phyloP scores from a whole-genome alignment of 2,888 invertebrate species.

The Diloba caeruleocephala region DNA sequence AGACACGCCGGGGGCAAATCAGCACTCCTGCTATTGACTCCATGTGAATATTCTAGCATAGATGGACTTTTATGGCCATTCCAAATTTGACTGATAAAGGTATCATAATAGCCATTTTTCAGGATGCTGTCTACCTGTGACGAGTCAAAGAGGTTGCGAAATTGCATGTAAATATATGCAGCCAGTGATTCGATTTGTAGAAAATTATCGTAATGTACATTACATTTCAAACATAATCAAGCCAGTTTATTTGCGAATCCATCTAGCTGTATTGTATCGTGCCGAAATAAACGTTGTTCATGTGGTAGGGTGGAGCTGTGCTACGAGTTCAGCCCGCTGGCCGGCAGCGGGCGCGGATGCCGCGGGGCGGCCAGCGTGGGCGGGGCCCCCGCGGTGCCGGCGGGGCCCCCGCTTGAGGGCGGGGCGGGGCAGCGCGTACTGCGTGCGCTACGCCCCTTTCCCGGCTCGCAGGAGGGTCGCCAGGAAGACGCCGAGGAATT shows the following conservation, averaged over 20 bases:
- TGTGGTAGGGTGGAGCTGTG: constrained; percentile 92
- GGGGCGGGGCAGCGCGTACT: constrained; percentile 95
- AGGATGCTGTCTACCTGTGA: too few relatives aligned
- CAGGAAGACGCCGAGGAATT: constrained; percentile 99
- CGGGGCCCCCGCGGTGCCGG: constrained; percentile 81
- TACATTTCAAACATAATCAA: too few relatives aligned
- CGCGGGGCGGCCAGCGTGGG: constrained; percentile 76
- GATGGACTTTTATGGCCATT: too few relatives aligned
- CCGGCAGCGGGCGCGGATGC: constrained; percentile 72
- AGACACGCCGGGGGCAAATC: constrained; percentile 89
- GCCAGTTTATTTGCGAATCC: not conserved
- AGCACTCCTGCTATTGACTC: constrained; percentile 97
- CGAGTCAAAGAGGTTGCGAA: too few relatives aligned
- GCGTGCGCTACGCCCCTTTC: constrained; percentile 91
- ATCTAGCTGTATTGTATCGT: not conserved
- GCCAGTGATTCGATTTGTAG: too few relatives aligned
- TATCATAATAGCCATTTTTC: too few relatives aligned
- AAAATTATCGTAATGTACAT: too few relatives aligned
- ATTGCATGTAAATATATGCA: too few relatives aligned
- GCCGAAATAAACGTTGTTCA: not conserved
- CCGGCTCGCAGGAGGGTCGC: constrained; percentile 93
- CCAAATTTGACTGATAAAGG: too few relatives aligned
- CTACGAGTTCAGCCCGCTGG: constrained; percentile 93
- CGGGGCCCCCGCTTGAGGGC: constrained; percentile 97
- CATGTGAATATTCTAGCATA: constrained; percentile 92